These are phyloP conservation scores for Stenurella melanura DNA, from an alignment of 2,888 invertebrate species.

Conservation along the genomic window DNA sequence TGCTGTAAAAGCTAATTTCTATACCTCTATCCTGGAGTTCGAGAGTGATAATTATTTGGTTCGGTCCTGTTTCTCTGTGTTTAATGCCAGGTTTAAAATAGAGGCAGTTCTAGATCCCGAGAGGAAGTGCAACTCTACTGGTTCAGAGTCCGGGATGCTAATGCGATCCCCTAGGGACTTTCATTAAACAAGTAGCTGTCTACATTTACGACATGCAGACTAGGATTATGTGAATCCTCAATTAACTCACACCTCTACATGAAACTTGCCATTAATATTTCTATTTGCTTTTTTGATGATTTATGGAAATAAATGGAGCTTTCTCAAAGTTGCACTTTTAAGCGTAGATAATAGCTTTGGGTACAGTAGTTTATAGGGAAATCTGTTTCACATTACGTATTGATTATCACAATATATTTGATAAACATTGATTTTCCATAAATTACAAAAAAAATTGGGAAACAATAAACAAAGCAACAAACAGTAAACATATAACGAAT, in stretches of 20 bases:
- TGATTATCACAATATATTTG: too few relatives aligned
- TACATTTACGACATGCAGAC: slow-evolving; percentile 67
- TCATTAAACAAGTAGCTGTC: slow-evolving; percentile 72
- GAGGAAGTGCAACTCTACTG: slow-evolving; percentile 62
- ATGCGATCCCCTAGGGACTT: slow-evolving; percentile 69
- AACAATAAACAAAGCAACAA: too few relatives aligned
- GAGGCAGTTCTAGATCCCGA: slow-evolving; percentile 61
- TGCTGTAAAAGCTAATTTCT: slow-evolving; percentile 7
- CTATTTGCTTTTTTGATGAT: slow-evolving; percentile 41
- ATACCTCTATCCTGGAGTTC: neutral
- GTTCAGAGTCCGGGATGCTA: slow-evolving; percentile 66
- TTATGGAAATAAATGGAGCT: neutral
- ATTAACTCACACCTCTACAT: slow-evolving; percentile 48
- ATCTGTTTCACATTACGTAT: neutral
- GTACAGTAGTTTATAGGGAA: neutral
- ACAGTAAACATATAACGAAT: too few relatives aligned
- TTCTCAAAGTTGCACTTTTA: neutral
- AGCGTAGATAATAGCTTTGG: neutral
- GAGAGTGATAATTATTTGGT: slow-evolving; percentile 18
- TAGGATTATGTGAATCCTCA: slow-evolving; percentile 55
- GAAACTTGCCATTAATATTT: slow-evolving; percentile 48
- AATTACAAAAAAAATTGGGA: too few relatives aligned
- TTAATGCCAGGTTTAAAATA: slow-evolving; percentile 66
- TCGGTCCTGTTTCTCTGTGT: slow-evolving; percentile 54
- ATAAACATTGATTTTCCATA: too few relatives aligned